Evolutionary conservation across 2,113 vertebrate species (phyloP).

Genomic region (cattle (Bos taurus)): DNA sequence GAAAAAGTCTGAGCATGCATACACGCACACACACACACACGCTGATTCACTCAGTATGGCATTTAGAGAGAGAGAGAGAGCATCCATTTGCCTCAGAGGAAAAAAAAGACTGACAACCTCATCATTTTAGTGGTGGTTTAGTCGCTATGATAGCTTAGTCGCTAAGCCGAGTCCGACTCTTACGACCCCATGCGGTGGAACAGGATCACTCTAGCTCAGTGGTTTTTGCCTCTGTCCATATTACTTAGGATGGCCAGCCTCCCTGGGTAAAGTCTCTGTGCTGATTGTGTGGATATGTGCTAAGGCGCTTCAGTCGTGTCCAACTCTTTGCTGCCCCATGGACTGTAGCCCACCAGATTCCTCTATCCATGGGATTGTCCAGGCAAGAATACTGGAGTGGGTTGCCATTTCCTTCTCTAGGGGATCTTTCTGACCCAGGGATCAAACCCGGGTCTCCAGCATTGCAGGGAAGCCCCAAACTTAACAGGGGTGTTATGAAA

Average conservation of each 20-base stretch:
- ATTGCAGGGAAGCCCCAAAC: not conserved
- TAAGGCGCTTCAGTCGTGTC: not conserved
- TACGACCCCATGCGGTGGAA: not conserved
- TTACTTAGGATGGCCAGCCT: not conserved
- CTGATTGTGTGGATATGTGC: accelerated
- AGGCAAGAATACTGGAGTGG: not conserved
- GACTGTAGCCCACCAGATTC: not conserved
- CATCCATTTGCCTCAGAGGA: accelerated
- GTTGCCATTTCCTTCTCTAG: not conserved
- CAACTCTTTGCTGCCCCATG: accelerated
- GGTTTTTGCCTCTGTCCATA: not conserved
- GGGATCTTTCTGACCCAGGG: accelerated
- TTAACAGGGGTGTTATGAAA: not conserved
- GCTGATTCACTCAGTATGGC: accelerated
- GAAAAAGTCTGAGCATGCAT: not conserved
- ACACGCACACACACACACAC: not conserved
- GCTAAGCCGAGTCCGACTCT: accelerated
- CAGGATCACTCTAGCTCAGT: not conserved
- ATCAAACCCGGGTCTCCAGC: accelerated
- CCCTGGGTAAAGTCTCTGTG: not conserved
- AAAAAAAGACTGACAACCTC: not conserved
- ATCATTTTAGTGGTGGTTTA: not conserved
- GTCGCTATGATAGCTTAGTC: accelerated
- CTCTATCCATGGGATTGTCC: accelerated
- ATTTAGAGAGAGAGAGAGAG: too few species aligned